Percentiles rank a stretch among this genome's conserved stretches.
Evolutionary conservation across 2,797 vertebrate genomes (phyloP).

Genomic region (Ctenopoma multispine): DNA sequence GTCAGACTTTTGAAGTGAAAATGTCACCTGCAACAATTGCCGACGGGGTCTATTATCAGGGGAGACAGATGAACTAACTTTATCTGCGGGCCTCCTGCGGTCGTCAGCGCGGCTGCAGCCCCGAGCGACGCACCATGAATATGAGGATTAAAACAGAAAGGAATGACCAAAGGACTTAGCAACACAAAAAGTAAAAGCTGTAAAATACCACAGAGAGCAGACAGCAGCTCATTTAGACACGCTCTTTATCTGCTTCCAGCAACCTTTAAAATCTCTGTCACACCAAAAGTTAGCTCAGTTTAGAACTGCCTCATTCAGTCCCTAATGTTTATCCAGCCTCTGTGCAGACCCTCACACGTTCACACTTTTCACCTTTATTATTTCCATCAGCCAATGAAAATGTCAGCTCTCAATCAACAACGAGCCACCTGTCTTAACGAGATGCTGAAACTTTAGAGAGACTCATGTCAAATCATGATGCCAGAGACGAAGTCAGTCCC

Average conservation of each 20-base stretch:
- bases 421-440: no score
- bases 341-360: background rate
- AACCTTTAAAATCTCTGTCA: background rate
- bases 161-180: background rate
- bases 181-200: conserved; percentile 18
- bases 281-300: background rate
- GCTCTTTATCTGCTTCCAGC: background rate
- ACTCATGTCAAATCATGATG: no score
- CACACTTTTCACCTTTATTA: background rate
- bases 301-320: no score
- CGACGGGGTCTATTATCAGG: conserved; percentile 50
- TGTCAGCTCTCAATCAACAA: no score
- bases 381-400: no score
- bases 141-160: conserved; percentile 15
- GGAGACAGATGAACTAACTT: conserved; percentile 35
- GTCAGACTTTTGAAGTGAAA: conserved; percentile 26
- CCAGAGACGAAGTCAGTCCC: no score
- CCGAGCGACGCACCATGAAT: background rate
- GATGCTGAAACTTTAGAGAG: no score
- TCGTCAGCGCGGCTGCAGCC: conserved; percentile 9
- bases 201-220: conserved; percentile 18
- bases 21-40: conserved; percentile 53
- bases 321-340: background rate
- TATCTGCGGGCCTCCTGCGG: conserved; percentile 31
- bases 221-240: background rate